A percentile compares a stretch with the other conserved stretches of the same genome.
These are phyloP conservation scores for Encarsia formosa DNA, from an alignment of 2,888 invertebrate genomes.

Conservation along the genomic window DNA sequence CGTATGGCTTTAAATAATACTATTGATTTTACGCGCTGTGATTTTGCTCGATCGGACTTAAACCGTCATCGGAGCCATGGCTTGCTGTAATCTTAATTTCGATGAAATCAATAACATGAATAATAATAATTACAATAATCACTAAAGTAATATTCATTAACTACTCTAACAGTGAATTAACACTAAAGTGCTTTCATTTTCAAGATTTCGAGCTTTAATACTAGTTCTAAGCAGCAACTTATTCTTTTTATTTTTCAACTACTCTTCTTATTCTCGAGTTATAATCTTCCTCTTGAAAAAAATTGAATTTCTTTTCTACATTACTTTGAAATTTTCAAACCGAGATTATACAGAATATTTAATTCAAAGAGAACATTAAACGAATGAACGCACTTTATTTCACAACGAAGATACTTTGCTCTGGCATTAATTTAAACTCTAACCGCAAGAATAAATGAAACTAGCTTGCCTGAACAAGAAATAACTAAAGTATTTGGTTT, in stretches of 20 bases:
- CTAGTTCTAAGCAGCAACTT: too few relatives aligned
- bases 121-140: constrained; percentile 25
- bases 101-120: constrained; percentile 19
- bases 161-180: too few relatives aligned
- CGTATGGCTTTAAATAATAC: too few relatives aligned
- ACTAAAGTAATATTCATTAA: too few relatives aligned
- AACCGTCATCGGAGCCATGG: constrained; percentile 31
- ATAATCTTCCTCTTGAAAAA: too few relatives aligned
- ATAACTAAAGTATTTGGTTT: constrained; percentile 28
- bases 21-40: too few relatives aligned
- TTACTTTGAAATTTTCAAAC: too few relatives aligned
- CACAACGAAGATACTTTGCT: constrained; percentile 22
- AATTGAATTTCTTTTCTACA: too few relatives aligned
- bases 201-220: too few relatives aligned
- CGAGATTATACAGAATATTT: constrained; percentile 29
- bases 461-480: constrained; percentile 26
- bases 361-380: neutral
- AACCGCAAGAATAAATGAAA: constrained; percentile 17
- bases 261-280: too few relatives aligned
- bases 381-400: constrained; percentile 17
- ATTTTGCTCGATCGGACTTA: constrained; percentile 33
- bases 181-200: too few relatives aligned
- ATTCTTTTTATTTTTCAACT: too few relatives aligned
- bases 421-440: constrained; percentile 35
- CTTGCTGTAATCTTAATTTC: constrained; percentile 30